These are phyloP conservation scores for Buceros bicornis DNA, from an alignment of 2,797 vertebrate species.

Conservation along the genomic window DNA sequence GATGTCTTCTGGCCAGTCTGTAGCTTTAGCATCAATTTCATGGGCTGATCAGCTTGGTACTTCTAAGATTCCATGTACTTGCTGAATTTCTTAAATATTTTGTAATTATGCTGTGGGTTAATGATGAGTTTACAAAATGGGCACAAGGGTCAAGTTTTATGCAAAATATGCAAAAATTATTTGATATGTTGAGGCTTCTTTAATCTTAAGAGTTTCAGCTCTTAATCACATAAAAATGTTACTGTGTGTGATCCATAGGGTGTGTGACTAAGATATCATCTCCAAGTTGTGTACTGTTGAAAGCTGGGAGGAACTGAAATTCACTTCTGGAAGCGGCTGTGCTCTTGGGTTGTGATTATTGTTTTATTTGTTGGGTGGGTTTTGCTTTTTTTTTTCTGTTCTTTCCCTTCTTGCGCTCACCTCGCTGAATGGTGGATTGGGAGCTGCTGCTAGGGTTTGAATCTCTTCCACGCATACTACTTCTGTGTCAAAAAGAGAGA, in stretches of 20 bases:
- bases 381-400: neutral
- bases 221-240: neutral
- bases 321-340: neutral
- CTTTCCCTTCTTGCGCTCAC: neutral
- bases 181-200: neutral
- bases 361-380: neutral
- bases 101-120: neutral
- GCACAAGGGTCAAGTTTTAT: neutral
- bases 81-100: neutral
- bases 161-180: neutral
- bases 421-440: neutral
- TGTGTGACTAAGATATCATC: neutral
- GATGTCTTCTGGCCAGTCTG: accelerated
- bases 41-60: neutral
- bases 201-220: neutral
- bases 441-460: neutral
- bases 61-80: neutral
- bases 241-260: neutral
- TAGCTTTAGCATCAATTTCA: neutral
- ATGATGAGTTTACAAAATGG: neutral
- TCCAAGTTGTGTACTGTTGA: neutral
- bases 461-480: neutral
- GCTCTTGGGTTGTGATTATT: neutral
- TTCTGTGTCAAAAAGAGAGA: neutral
- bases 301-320: neutral